Conservation (phyloP, 2,113 vertebrate genomes). For the Verasper variegatus region DNA sequence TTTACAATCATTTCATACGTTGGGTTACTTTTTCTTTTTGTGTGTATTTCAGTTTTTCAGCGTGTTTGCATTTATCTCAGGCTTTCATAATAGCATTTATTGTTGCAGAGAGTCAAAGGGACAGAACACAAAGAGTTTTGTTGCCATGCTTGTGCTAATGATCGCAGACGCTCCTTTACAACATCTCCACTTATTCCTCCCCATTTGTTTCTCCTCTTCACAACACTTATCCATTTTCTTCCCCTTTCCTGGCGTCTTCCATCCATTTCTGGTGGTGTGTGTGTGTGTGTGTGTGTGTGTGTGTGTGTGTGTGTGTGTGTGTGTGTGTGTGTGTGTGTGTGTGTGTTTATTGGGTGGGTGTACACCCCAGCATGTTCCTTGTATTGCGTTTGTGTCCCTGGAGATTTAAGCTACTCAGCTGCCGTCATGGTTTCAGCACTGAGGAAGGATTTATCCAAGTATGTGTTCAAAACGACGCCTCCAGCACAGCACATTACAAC, state of each 20-base stretch:
- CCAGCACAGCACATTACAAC: constrained; percentile 51
- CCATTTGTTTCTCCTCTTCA: constrained; percentile 19
- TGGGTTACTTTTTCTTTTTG: neutral
- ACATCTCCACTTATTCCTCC: constrained; percentile 25
- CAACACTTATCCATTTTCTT: constrained; percentile 9
- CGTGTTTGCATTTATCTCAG: neutral
- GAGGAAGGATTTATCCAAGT: constrained; percentile 65
- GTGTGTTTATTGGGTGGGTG: constrained; percentile 7
- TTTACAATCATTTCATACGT: neutral
- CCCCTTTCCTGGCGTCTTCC: neutral
- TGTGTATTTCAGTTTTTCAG: neutral
- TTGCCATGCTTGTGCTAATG: constrained; percentile 22
- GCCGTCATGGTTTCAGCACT: constrained; percentile 39
- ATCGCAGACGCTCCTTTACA: constrained; percentile 42
- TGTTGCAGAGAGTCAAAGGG: constrained; percentile 18
- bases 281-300: too few species aligned
- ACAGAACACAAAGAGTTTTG: constrained; percentile 16
- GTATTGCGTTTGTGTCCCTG: constrained; percentile 9
- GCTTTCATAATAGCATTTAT: neutral
- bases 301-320: too few species aligned
- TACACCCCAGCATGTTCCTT: constrained; percentile 26
- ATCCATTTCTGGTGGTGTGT: neutral
- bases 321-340: neutral
- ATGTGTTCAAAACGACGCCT: constrained; percentile 58
- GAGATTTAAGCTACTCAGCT: constrained; percentile 58